Evolutionary conservation across 2,888 invertebrate species (phyloP).

Genomic region (Villa cingulata): DNA sequence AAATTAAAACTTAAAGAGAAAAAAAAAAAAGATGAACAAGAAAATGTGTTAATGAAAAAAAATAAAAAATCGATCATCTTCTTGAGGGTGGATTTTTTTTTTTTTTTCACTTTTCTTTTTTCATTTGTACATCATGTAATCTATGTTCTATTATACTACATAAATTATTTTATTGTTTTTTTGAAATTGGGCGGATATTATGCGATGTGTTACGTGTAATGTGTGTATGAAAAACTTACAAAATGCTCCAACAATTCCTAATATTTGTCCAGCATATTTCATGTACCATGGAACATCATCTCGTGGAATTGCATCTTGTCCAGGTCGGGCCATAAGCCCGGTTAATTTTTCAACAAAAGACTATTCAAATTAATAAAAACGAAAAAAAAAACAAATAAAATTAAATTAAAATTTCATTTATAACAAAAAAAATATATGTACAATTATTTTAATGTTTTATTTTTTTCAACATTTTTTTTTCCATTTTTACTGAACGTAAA

Average conservation of each 20-base stretch:
- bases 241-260: constrained; percentile 73
- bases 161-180: too few relatives aligned
- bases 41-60: constrained; percentile 5
- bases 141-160: background rate
- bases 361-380: too few relatives aligned
- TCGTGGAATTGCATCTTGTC: constrained; percentile 57
- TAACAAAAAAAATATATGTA: constrained; percentile 18
- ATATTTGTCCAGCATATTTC: constrained; percentile 69
- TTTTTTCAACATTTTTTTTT: background rate
- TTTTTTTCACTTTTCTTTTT: background rate
- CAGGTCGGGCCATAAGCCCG: constrained; percentile 66
- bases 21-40: background rate
- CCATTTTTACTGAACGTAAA: too few relatives aligned
- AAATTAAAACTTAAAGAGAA: too few relatives aligned
- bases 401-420: too few relatives aligned
- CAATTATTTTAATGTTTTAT: background rate
- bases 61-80: constrained; percentile 15
- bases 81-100: background rate
- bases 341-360: constrained; percentile 68
- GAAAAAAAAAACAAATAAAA: background rate
- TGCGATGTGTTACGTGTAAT: too few relatives aligned
- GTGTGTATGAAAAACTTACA: constrained; percentile 44
- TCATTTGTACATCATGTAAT: background rate
- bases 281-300: constrained; percentile 83
- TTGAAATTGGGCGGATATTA: too few relatives aligned